Evolutionary conservation across 2,113 vertebrate genomes (phyloP), one percentile per base, ranked within the genome.

Genomic region (Callocephalon fimbriatum): DNA sequence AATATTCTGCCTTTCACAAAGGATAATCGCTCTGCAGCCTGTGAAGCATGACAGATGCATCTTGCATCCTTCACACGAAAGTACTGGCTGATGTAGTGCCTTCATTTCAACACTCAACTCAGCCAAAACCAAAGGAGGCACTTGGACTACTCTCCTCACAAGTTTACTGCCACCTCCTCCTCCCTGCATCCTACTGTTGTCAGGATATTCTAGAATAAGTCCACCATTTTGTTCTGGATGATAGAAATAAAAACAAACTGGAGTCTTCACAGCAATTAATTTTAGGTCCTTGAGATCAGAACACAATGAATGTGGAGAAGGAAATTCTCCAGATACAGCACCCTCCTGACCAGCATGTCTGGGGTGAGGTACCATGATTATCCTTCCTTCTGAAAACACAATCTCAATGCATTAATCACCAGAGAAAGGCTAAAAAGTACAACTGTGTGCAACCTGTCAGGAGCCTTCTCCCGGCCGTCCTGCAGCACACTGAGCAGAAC

Each of bases 1-100:
- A 97, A 93, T 78, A 86, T 81, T 91, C 92, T 83, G 45, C 59
- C 54, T 96, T 90, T 92, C 54, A 75, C 32, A 74, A 89, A 94
- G 70, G 79, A 58, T 89, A 83, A 96, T 21, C 90, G 67, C 53
- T 93, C 72, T 86, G 84, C 77, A 94, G 86, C 45, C 74, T 45
- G 56, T 59, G 88, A 93, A 88, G 90, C 92, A 76, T 73, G 88
- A 80, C 90, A 91, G 91, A 84, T 86, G 61, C 72, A 91, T 54
- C 80, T 38, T 91, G 77, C 59, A 93, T 72, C 48, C 86, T 95
- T 90, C 84, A 62, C 75, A 70, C 81, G 71, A 37, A 66, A 67
- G 51, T 18, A 47, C 0, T 80, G 83, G 51, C 86, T 86, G 84
- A 95, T 91, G 56, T 3, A 79, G 66, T 66, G 67, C 88, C 53